Evolutionary conservation across 2,113 vertebrate genomes (phyloP), one percentile per base, ranked within the genome.

Genomic region (Podiceps cristatus): DNA sequence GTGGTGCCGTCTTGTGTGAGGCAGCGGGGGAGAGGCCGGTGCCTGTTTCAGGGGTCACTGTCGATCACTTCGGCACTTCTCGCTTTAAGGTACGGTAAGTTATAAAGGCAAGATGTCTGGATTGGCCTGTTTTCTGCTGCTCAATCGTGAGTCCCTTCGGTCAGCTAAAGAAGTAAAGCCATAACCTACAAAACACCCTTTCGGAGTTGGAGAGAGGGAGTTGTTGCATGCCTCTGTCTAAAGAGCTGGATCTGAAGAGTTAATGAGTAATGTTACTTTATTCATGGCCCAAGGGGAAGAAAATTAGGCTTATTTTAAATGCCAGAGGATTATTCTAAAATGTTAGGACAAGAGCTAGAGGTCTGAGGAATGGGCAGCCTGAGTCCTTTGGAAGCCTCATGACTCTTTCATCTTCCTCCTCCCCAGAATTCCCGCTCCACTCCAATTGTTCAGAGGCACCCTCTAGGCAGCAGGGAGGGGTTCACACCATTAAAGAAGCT

Each of bases 1-100:
- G 0, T 0, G 10, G 19, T 4, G 14, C n/a, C 69, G 44, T 73
- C 52, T 83, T 58, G 37, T 31, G n/a, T 60, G 59, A 25, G 44
- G 59, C 1, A 1, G 25, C 1, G 1, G 28, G 27, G 23, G 28
- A 42, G 52, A 35, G 60, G 18, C 16, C 3, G 1, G 13, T 7
- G 9, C 42, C 44, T 19, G 4, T 68, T 67, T 68, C 14, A 3
- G 18, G 40, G 14, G 13, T 50, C 3, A 0, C 18, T 93, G 52
- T 78, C 0, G 0, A 3, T 69, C 47, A 40, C 35, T 58, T 55
- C 0, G 2, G 18, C 60, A 58, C 40, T 74, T 87, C 60, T 81
- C 68, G 59, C 29, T 81, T 77, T 52, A 60, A 49, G 68, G 27
- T 18, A 17, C 1, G 1, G 14, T 3, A 7, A 44, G 12, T 55